Evolutionary conservation across 2,888 invertebrate genomes (phyloP).

Genomic region (Macrophya alboannulata): DNA sequence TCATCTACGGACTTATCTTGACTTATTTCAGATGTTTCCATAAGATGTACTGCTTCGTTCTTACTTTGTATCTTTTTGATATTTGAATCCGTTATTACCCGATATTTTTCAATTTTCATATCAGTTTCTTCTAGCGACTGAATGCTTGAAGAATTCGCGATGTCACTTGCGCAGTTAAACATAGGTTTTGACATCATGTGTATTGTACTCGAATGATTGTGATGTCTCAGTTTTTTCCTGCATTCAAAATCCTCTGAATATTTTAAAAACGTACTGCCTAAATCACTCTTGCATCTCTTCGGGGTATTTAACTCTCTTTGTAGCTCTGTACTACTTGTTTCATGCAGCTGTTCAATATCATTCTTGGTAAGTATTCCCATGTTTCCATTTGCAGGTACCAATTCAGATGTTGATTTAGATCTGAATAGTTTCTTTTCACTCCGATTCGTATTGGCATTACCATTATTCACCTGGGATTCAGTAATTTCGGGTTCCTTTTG

Average conservation of each 20-base stretch:
- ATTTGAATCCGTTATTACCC: background rate
- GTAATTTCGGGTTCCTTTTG: constrained; percentile 59
- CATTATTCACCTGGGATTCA: constrained; percentile 54
- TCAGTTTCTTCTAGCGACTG: background rate
- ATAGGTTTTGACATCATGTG: background rate
- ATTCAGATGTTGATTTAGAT: constrained; percentile 68
- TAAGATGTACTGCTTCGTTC: background rate
- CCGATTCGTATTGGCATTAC: constrained; percentile 9
- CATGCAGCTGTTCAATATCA: background rate
- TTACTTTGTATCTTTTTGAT: background rate
- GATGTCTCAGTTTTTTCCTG: constrained; percentile 1
- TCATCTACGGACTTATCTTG: constrained; percentile 7
- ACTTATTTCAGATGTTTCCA: background rate
- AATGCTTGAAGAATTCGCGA: constrained; percentile 9
- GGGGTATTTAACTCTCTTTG: background rate
- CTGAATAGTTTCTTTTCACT: constrained; percentile 66
- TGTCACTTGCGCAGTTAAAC: background rate
- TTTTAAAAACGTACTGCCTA: constrained; percentile 10
- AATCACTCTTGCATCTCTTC: constrained; percentile 45
- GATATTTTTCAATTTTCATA: background rate
- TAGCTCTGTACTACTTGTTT: background rate
- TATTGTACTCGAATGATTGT: constrained; percentile 8
- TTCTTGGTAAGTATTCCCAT: background rate
- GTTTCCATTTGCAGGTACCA: constrained; percentile 56
- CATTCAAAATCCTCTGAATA: constrained; percentile 15